Evolutionary conservation across 2,797 vertebrate genomes (phyloP), one percentile per base, ranked within the genome.

Genomic region (Alcedo atthis): DNA sequence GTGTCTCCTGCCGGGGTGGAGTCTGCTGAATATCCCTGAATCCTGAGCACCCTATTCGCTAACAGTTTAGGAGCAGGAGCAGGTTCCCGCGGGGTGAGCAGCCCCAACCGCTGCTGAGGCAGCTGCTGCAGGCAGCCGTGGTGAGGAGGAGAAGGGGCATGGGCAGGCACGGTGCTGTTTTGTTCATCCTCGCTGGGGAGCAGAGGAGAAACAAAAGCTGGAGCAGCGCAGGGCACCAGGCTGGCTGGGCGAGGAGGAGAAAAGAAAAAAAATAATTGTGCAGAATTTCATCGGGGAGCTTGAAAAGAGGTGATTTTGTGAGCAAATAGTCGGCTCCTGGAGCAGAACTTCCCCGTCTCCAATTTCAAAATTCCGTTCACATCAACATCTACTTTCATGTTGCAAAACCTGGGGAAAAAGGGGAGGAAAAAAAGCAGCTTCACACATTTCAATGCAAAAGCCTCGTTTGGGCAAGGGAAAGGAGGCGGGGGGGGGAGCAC

Each of bases 291-390:
- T 79, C 3, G 1, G 54, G 68, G 61, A 85, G 62, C 80, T 74
- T 46, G 59, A 8, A 69, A 85, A 70, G n/a, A 83, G 62, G 81
- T 0, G 2, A 48, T 83, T 89, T 53, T 51, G 67, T 35, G 89
- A 91, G 82, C 85, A 83, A 89, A 67, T 8, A 16, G 74, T 89
- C 13, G 1, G 63, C 91, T 90, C 74, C 33, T 12, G 1, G 78
- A 70, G 35, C 87, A 76, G 81, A 88, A 88, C 87, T 91, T 90
- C 74, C 45, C 74, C 0, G 0, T 81, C 81, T 88, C 92, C 89
- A 64, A 10, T 87, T 87, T 94, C 94, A 78, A 54, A 70, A 95
- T 93, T 93, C 92, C 4, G 2, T 94, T 90, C 87, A 86, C 87
- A 92, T 96, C 95, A 46, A 28, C 77, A 49, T 81, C 59, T 71